phyloP scores from a whole-genome alignment of 2,888 invertebrate species.

The Lithophane socia region DNA sequence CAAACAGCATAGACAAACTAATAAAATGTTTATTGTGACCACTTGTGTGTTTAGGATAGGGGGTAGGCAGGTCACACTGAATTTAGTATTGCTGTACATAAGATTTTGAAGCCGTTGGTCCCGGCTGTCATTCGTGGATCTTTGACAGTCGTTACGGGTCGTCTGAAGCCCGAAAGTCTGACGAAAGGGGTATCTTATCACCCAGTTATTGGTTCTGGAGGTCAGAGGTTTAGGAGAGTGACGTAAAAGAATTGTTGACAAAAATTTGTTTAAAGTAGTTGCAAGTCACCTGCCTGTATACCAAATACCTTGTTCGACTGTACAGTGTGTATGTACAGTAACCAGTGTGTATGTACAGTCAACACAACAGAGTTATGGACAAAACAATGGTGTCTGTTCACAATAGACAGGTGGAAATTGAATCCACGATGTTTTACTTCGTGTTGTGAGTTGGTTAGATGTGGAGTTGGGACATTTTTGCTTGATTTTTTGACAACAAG shows the following conservation, averaged over 20 bases:
- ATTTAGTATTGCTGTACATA: background rate
- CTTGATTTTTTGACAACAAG: background rate
- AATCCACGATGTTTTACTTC: slow-evolving; percentile 58
- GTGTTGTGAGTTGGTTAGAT: background rate
- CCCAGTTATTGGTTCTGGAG: too few relatives aligned
- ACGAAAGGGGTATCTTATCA: too few relatives aligned
- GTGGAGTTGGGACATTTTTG: slow-evolving; percentile 16
- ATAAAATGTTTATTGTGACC: slow-evolving; percentile 37
- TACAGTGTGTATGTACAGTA: background rate
- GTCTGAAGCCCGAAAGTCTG: too few relatives aligned
- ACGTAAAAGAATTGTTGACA: too few relatives aligned
- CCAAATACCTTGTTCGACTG: too few relatives aligned
- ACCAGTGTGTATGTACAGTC: background rate
- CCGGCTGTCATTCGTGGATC: too few relatives aligned
- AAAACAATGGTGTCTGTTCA: slow-evolving; percentile 36
- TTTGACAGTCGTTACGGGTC: too few relatives aligned
- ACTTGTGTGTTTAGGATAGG: slow-evolving; percentile 21
- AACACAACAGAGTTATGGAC: background rate
- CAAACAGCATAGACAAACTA: slow-evolving; percentile 37
- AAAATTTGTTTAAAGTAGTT: too few relatives aligned
- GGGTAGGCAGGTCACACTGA: background rate
- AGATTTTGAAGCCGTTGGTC: background rate
- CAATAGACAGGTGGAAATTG: slow-evolving; percentile 68
- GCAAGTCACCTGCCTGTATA: too few relatives aligned
- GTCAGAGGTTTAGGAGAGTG: too few relatives aligned